Conservation (phyloP, 2,797 vertebrate species). For the Basileuterus tristriatus region DNA sequence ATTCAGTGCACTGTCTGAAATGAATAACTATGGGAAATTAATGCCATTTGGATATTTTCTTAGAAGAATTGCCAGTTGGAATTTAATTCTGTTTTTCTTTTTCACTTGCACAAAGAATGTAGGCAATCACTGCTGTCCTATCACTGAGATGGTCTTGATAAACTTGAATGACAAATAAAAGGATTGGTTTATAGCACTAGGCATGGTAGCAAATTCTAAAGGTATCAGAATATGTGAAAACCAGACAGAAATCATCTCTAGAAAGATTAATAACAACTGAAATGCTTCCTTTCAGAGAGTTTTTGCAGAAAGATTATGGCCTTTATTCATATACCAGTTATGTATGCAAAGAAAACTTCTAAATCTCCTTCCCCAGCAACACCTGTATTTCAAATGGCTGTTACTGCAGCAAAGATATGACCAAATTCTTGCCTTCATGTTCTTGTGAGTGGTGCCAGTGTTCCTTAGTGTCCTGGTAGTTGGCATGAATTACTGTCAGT, state of each 20-base stretch:
- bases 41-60: neutral
- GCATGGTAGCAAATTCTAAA: slow-evolving; percentile 11
- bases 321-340: neutral
- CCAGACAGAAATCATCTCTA: neutral
- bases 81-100: neutral
- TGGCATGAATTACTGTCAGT: neutral
- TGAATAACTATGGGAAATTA: neutral
- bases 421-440: neutral
- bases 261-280: neutral
- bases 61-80: neutral
- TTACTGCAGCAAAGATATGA: neutral
- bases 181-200: neutral
- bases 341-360: neutral
- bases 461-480: neutral
- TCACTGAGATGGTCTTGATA: neutral
- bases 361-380: neutral
- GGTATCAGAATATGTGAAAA: neutral
- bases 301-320: neutral
- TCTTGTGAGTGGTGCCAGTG: neutral
- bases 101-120: slow-evolving; percentile 47
- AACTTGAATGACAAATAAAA: neutral
- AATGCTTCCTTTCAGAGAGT: neutral
- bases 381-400: neutral
- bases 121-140: neutral
- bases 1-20: neutral